phyloP scores from a whole-genome alignment of 2,797 vertebrate genomes.

The Sciurus carolinensis region DNA sequence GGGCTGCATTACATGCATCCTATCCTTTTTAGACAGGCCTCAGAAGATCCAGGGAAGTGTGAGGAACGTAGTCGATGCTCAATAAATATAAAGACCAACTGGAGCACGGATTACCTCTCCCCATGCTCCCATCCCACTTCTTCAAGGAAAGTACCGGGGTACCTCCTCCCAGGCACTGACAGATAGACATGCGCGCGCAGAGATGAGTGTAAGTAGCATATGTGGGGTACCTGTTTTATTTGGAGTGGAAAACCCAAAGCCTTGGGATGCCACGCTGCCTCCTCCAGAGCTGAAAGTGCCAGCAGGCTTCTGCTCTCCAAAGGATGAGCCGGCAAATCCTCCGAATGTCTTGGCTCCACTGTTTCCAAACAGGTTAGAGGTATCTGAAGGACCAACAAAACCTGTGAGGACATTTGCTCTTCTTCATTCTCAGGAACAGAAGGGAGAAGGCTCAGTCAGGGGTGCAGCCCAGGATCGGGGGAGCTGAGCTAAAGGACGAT shows the following conservation, averaged over 20 bases:
- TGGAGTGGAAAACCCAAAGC: slow-evolving; percentile 95
- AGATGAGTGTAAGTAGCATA: rapidly evolving
- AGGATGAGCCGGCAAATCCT: slow-evolving; percentile 92
- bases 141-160: neutral
- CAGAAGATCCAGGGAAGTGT: neutral
- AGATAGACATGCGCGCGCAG: rapidly evolving
- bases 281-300: slow-evolving; percentile 95
- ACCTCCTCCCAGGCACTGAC: neutral
- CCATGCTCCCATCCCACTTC: too few relatives aligned
- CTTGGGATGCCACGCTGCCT: slow-evolving; percentile 96
- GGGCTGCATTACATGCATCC: neutral
- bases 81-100: neutral
- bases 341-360: slow-evolving; percentile 95
- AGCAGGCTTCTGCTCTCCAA: slow-evolving; percentile 94
- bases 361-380: slow-evolving; percentile 94
- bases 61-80: neutral
- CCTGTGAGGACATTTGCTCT: slow-evolving; percentile 21
- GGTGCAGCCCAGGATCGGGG: neutral
- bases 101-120: neutral
- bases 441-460: neutral
- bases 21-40: neutral
- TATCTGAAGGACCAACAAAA: slow-evolving; percentile 87
- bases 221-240: slow-evolving; percentile 92
- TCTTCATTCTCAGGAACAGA: neutral
- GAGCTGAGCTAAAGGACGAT: rapidly evolving